These are phyloP conservation scores for Leptarthrus brevirostris DNA, from an alignment of 2,888 invertebrate genomes.

Conservation along the genomic window DNA sequence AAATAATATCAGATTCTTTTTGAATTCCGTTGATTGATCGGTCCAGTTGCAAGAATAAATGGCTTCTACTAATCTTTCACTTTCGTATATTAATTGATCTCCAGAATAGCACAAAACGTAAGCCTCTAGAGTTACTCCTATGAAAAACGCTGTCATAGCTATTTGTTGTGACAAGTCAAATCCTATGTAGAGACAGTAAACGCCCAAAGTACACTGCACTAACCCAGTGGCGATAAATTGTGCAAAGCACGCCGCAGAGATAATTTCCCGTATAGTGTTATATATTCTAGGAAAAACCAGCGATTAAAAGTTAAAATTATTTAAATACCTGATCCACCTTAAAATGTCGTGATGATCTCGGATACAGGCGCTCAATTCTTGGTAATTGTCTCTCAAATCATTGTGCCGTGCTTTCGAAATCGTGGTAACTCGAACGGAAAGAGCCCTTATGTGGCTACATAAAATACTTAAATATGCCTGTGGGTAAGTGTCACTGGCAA, in stretches of 20 bases:
- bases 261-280: conserved; percentile 67
- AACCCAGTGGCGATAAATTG: conserved; percentile 69
- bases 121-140: conserved; percentile 70
- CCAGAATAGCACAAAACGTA: conserved; percentile 71
- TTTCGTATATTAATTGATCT: conserved; percentile 69
- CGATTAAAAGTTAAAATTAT: background rate
- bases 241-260: conserved; percentile 69
- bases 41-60: conserved; percentile 71
- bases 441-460: conserved; percentile 60
- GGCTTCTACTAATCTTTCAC: conserved; percentile 68
- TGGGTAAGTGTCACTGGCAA: conserved; percentile 63
- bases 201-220: conserved; percentile 64
- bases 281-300: conserved; percentile 65
- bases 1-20: conserved; percentile 67
- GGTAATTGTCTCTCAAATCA: conserved; percentile 53
- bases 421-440: conserved; percentile 59
- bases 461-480: conserved; percentile 61
- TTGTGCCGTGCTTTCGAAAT: conserved; percentile 55
- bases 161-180: conserved; percentile 59
- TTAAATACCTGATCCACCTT: conserved; percentile 55
- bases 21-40: conserved; percentile 67
- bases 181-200: conserved; percentile 68
- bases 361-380: conserved; percentile 59
- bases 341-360: conserved; percentile 60
- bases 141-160: conserved; percentile 60